A percentile compares a stretch with the other conserved stretches of the same genome.
Conservation (phyloP, 2,797 vertebrate species). For the Diplodus sargus region DNA sequence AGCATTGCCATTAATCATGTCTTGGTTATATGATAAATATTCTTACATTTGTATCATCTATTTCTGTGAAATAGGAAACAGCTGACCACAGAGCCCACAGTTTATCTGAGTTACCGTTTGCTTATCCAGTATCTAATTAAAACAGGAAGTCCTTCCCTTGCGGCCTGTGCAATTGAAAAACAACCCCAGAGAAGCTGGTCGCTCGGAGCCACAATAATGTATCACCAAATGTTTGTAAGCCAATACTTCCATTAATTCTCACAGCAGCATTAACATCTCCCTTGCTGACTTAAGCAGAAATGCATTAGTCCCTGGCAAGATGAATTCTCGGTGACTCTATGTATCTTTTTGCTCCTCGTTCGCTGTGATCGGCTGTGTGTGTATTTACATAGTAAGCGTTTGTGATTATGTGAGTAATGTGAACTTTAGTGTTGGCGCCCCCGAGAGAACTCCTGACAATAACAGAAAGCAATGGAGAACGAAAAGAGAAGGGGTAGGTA, state of each 20-base stretch:
- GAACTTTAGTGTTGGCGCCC: slow-evolving; percentile 64
- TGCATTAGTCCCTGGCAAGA: slow-evolving; percentile 61
- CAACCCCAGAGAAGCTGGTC: slow-evolving; percentile 70
- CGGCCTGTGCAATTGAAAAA: slow-evolving; percentile 74
- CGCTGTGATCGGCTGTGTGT: slow-evolving; percentile 57
- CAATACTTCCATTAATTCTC: slow-evolving; percentile 85
- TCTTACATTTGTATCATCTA: slow-evolving; percentile 12
- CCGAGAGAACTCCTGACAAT: slow-evolving; percentile 53
- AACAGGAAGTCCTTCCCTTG: slow-evolving; percentile 76
- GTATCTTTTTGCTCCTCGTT: slow-evolving; percentile 62
- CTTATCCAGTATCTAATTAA: slow-evolving; percentile 79
- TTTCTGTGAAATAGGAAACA: slow-evolving; percentile 51
- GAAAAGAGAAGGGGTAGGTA: slow-evolving; percentile 13
- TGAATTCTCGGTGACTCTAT: slow-evolving; percentile 75
- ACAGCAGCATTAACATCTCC: slow-evolving; percentile 80
- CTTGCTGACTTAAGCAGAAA: slow-evolving; percentile 84
- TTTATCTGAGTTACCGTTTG: slow-evolving; percentile 72
- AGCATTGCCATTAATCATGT: slow-evolving; percentile 17
- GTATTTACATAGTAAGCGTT: slow-evolving; percentile 74
- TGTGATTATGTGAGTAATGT: slow-evolving; percentile 77
- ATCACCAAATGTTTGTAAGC: slow-evolving; percentile 84
- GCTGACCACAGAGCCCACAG: slow-evolving; percentile 61
- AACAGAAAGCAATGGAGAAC: slow-evolving; percentile 45
- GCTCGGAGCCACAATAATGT: slow-evolving; percentile 81
- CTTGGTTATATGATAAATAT: slow-evolving; percentile 10